Conservation (phyloP, 2,113 vertebrate species). For the Perca flavescens region DNA sequence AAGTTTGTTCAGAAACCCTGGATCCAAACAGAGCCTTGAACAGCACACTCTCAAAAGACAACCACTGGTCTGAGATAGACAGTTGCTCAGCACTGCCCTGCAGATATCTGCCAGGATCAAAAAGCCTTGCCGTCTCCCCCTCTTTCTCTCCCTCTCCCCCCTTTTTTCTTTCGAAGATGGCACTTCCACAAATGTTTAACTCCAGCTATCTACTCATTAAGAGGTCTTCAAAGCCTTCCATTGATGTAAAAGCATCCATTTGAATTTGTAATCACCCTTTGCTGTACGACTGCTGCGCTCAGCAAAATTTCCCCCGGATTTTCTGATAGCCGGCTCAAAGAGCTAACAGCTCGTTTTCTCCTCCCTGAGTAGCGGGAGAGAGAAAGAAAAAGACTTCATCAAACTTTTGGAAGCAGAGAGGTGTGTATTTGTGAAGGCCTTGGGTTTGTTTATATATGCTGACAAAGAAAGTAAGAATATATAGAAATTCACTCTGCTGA, state of each 20-base stretch:
- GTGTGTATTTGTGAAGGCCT: slow-evolving; percentile 68
- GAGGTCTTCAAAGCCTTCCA: slow-evolving; percentile 89
- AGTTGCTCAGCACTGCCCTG: slow-evolving; percentile 62
- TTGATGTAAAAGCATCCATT: slow-evolving; percentile 94
- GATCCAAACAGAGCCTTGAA: slow-evolving; percentile 64
- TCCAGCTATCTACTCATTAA: slow-evolving; percentile 90
- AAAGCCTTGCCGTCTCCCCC: slow-evolving; percentile 59
- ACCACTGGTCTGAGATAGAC: slow-evolving; percentile 47
- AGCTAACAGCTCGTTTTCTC: slow-evolving; percentile 66
- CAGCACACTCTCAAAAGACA: slow-evolving; percentile 59
- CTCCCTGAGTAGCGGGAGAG: slow-evolving; percentile 42
- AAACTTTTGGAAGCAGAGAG: slow-evolving; percentile 60
- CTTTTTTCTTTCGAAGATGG: slow-evolving; percentile 76
- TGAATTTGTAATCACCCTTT: slow-evolving; percentile 92
- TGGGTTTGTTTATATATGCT: slow-evolving; percentile 81
- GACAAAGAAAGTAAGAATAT: slow-evolving; percentile 78
- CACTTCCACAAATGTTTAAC: slow-evolving; percentile 88
- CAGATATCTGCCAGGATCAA: slow-evolving; percentile 92
- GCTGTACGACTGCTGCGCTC: slow-evolving; percentile 84
- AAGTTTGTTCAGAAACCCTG: slow-evolving; percentile 60
- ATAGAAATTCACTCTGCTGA: slow-evolving; percentile 65
- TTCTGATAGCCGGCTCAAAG: slow-evolving; percentile 79
- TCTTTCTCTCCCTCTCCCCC: slow-evolving; percentile 14
- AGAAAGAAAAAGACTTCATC: slow-evolving; percentile 61
- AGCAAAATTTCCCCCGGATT: slow-evolving; percentile 81